Evolutionary conservation across 1,140 invertebrate species (phyloP).

Genomic region (Asobara japonica): DNA sequence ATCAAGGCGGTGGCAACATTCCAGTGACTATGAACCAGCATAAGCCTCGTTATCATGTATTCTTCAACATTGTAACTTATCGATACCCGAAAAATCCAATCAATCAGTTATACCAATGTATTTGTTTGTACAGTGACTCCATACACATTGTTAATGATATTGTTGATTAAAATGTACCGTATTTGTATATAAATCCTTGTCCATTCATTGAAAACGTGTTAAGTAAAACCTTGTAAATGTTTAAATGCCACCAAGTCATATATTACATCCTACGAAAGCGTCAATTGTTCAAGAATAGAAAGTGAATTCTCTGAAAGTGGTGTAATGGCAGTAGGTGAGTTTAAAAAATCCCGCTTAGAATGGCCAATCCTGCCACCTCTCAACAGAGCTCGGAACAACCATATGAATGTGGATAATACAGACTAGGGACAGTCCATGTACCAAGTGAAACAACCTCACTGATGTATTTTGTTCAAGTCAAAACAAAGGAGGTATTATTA

Average conservation of each 20-base stretch:
- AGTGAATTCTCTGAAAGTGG: not conserved
- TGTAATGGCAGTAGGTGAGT: not conserved
- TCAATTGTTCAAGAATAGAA: not conserved
- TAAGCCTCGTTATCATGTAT: not conserved
- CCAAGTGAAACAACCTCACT: not conserved
- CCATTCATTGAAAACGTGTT: not conserved
- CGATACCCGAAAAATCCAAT: not conserved
- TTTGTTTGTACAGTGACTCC: not conserved
- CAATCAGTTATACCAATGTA: not conserved
- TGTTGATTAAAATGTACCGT: not conserved
- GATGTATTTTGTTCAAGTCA: not conserved
- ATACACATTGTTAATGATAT: not conserved
- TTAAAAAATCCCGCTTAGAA: not conserved
- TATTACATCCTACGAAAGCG: not conserved
- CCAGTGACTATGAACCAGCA: not conserved
- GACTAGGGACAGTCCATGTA: not conserved
- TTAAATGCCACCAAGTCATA: not conserved
- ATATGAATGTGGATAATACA: not conserved
- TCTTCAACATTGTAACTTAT: not conserved
- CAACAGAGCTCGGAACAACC: not conserved
- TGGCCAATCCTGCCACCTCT: not conserved
- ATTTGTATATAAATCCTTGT: not conserved
- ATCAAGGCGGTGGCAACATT: too few species aligned
- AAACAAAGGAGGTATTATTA: not conserved
- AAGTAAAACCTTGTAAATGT: not conserved